phyloP scores from a whole-genome alignment of 2,113 vertebrate genomes.

The Macaca nemestrina region DNA sequence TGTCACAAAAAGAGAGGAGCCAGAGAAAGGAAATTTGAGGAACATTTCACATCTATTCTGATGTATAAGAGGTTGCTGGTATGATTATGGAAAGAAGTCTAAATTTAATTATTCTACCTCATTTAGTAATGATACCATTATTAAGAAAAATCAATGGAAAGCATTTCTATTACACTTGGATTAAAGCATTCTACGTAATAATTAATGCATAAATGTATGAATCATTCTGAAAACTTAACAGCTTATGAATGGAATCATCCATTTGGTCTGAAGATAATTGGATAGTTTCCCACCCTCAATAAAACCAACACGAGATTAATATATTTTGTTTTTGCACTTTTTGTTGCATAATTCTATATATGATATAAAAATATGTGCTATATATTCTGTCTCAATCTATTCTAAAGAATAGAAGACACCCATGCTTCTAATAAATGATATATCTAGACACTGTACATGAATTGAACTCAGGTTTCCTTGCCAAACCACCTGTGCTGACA shows the following conservation, averaged over 20 bases:
- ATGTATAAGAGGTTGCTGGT: background rate
- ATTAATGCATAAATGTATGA: background rate
- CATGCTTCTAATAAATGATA: background rate
- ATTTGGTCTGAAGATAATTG: background rate
- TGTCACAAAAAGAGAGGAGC: background rate
- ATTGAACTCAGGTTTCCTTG: background rate
- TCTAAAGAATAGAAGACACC: background rate
- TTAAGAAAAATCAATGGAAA: background rate
- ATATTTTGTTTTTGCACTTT: background rate
- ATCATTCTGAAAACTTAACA: background rate
- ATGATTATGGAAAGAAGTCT: background rate
- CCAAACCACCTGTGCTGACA: background rate
- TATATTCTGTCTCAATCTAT: background rate
- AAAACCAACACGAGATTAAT: background rate
- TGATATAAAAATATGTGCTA: background rate
- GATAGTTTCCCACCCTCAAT: background rate
- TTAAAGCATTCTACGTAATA: background rate
- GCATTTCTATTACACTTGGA: background rate
- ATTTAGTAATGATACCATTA: background rate
- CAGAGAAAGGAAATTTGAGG: background rate
- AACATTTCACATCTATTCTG: background rate
- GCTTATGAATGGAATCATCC: background rate
- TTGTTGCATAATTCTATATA: background rate
- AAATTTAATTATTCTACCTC: background rate
- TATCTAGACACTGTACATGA: background rate